These are phyloP conservation scores for Bettongia penicillata DNA, from an alignment of 2,113 vertebrate genomes.

Conservation along the genomic window DNA sequence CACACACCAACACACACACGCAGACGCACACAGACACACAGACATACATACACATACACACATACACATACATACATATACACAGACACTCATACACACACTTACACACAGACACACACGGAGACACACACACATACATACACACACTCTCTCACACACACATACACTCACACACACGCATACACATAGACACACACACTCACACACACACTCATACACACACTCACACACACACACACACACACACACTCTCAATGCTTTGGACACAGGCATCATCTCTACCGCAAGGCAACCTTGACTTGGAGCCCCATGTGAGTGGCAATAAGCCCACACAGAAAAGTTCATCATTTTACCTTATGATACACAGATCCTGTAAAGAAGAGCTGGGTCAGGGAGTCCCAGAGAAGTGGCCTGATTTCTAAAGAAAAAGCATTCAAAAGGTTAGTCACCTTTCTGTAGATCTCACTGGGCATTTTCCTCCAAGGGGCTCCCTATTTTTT, in stretches of 20 bases:
- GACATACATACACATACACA: no score
- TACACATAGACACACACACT: no score
- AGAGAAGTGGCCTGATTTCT: slow-evolving; percentile 89
- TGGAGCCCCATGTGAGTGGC: slow-evolving; percentile 14
- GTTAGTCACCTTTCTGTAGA: slow-evolving; percentile 46
- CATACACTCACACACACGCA: no score
- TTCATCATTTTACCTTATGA: slow-evolving; percentile 90
- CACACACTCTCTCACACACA: no score
- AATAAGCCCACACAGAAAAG: slow-evolving; percentile 3
- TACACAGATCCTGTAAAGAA: slow-evolving; percentile 94
- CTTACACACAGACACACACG: no score
- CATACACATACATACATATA: no score
- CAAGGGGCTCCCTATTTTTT: slow-evolving; percentile 43
- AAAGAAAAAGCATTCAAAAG: slow-evolving; percentile 61
- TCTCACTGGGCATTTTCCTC: slow-evolving; percentile 29
- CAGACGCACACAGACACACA: no score
- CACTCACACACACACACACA: neutral
- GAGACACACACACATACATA: no score
- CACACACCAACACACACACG: no score
- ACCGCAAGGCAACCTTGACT: neutral
- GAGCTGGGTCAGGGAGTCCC: slow-evolving; percentile 89
- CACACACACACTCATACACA: no score
- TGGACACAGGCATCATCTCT: slow-evolving; percentile 14
- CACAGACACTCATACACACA: no score
- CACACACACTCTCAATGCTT: slow-evolving; percentile 13